Evolutionary conservation across 2,888 invertebrate genomes (phyloP).

Genomic region (Hypomecis punctinalis): DNA sequence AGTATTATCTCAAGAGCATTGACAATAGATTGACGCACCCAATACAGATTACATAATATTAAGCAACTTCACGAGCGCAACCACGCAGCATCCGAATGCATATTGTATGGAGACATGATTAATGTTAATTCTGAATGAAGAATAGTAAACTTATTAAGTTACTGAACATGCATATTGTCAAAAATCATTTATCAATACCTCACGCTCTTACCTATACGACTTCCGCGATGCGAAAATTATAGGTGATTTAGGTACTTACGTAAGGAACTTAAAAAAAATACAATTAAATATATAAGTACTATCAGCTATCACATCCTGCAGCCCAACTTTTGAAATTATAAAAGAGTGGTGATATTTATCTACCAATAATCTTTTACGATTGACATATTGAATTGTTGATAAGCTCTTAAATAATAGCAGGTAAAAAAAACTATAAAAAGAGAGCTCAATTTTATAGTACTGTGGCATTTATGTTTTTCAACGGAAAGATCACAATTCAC

Average conservation of each 20-base stretch:
- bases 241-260: too few relatives aligned
- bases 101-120: neutral
- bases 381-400: conserved; percentile 13
- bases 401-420: conserved; percentile 1
- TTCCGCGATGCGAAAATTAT: too few relatives aligned
- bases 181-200: too few relatives aligned
- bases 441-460: neutral
- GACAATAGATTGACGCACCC: conserved; percentile 5
- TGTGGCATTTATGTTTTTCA: neutral
- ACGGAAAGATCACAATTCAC: conserved; percentile 18
- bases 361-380: neutral
- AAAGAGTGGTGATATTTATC: conserved; percentile 1
- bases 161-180: too few relatives aligned
- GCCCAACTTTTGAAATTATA: neutral
- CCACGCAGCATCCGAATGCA: neutral
- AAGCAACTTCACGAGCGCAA: neutral
- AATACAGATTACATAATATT: neutral
- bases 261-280: too few relatives aligned
- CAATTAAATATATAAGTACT: neutral
- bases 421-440: conserved; percentile 15
- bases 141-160: too few relatives aligned
- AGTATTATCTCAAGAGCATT: conserved; percentile 7
- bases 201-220: too few relatives aligned
- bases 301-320: neutral
- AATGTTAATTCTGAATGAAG: neutral